Evolutionary conservation across 2,888 invertebrate species (phyloP).

Genomic region (Merodon equestris): DNA sequence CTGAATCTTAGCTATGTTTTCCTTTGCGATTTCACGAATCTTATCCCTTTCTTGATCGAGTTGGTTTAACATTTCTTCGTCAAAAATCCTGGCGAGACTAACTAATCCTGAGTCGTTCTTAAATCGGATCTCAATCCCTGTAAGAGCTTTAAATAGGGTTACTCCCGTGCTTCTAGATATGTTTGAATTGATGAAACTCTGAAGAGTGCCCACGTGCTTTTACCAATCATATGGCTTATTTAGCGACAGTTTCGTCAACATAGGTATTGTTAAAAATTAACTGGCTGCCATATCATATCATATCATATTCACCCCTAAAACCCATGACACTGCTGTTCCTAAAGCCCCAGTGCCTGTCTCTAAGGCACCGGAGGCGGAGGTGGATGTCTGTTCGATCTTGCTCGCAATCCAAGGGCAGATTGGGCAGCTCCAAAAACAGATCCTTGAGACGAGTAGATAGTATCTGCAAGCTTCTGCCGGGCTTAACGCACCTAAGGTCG

Average conservation of each 20-base stretch:
- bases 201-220: conserved; percentile 68
- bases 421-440: too few relatives aligned
- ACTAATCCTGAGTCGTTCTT: neutral
- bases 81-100: conserved; percentile 5
- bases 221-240: conserved; percentile 72
- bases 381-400: too few relatives aligned
- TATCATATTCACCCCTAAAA: too few relatives aligned
- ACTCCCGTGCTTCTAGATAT: conserved; percentile 68
- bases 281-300: too few relatives aligned
- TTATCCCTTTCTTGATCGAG: conserved; percentile 7
- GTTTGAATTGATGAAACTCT: conserved; percentile 71
- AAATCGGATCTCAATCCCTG: conserved; percentile 27
- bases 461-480: too few relatives aligned
- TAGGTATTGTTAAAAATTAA: too few relatives aligned
- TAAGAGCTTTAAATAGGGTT: conserved; percentile 41
- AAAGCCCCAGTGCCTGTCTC: too few relatives aligned
- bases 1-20: conserved; percentile 11
- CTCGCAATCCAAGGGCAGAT: too few relatives aligned
- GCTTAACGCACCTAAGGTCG: too few relatives aligned
- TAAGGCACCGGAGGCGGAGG: too few relatives aligned
- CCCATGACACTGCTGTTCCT: too few relatives aligned
- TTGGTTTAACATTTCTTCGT: conserved; percentile 13
- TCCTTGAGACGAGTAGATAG: too few relatives aligned
- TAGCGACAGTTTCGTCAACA: conserved; percentile 73
- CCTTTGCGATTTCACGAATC: neutral